Percentiles rank a stretch among this genome's conserved stretches.
These are phyloP conservation scores for Pelecanoides urinatrix DNA, from an alignment of 2,113 vertebrate species.

Conservation along the genomic window DNA sequence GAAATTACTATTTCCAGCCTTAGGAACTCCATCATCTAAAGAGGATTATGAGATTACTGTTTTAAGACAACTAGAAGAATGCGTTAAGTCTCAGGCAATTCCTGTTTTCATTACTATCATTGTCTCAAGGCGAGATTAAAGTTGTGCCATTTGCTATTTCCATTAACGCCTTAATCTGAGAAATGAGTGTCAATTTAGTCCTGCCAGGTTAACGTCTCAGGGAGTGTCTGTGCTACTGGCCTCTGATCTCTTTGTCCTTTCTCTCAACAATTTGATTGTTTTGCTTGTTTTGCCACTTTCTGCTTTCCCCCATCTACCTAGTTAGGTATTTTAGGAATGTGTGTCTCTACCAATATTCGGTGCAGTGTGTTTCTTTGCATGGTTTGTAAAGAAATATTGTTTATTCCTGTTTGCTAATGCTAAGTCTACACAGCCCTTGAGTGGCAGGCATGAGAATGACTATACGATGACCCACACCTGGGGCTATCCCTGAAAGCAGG, in stretches of 20 bases:
- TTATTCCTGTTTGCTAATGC: neutral
- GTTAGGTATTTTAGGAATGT: neutral
- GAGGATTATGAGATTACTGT: conserved; percentile 59
- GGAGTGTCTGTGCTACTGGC: neutral
- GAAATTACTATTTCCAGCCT: conserved; percentile 35
- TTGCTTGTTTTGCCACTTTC: neutral
- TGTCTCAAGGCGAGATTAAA: conserved; percentile 22
- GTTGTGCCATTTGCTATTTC: conserved; percentile 12
- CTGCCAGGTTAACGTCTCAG: neutral
- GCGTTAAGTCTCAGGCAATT: conserved; percentile 23
- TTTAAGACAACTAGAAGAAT: conserved; percentile 54
- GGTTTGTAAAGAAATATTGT: neutral
- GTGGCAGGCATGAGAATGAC: neutral
- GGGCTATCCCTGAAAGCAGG: neutral
- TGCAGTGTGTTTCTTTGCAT: neutral
- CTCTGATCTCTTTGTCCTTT: neutral
- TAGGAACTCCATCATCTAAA: conserved; percentile 14
- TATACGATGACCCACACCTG: neutral
- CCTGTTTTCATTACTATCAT: conserved; percentile 19
- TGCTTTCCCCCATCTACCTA: neutral
- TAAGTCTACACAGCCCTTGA: neutral
- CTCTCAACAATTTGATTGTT: neutral
- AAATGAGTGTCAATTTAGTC: neutral
- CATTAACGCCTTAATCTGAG: conserved; percentile 34
- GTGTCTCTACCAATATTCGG: neutral